Conservation (phyloP, 2,113 vertebrate species). For the Poeciliopsis occidentalis region DNA sequence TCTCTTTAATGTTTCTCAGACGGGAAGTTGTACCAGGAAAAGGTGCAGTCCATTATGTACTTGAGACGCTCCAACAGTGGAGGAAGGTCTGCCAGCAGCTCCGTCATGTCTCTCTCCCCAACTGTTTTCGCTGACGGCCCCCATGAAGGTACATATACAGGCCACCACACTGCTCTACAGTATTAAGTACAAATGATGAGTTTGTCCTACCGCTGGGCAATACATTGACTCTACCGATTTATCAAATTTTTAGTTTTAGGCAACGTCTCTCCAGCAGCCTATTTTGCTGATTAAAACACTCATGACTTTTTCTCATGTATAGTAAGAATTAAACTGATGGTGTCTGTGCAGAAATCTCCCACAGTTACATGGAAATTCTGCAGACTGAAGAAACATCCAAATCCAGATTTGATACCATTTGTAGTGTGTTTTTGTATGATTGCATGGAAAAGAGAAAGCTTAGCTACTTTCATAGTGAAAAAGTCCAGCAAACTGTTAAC, state of each 20-base stretch:
- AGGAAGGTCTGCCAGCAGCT: conserved; percentile 83
- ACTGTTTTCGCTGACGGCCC: conserved; percentile 81
- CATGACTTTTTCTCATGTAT: neutral
- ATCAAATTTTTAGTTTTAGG: too few species aligned
- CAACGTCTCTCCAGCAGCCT: too few species aligned
- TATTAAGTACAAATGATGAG: conserved; percentile 3
- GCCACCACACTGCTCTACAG: neutral
- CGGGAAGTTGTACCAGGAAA: conserved; percentile 95
- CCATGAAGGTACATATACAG: conserved; percentile 79
- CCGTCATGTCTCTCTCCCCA: conserved; percentile 83
- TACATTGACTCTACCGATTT: too few species aligned
- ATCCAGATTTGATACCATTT: neutral
- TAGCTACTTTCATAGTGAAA: too few species aligned
- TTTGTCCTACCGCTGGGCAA: neutral
- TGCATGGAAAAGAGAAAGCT: too few species aligned
- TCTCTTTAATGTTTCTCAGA: conserved; percentile 78
- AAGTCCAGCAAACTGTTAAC: too few species aligned
- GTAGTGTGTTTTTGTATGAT: too few species aligned
- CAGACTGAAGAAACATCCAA: neutral
- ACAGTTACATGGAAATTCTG: neutral
- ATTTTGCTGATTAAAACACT: too few species aligned
- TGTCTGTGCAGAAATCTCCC: neutral
- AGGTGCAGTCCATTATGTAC: conserved; percentile 90
- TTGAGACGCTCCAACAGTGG: conserved; percentile 88
- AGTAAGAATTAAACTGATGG: neutral